A percentile compares a stretch with the other conserved stretches of the same genome.
These are phyloP conservation scores for Matsumurasca onukii DNA, from an alignment of 1,140 invertebrate genomes.

Conservation along the genomic window DNA sequence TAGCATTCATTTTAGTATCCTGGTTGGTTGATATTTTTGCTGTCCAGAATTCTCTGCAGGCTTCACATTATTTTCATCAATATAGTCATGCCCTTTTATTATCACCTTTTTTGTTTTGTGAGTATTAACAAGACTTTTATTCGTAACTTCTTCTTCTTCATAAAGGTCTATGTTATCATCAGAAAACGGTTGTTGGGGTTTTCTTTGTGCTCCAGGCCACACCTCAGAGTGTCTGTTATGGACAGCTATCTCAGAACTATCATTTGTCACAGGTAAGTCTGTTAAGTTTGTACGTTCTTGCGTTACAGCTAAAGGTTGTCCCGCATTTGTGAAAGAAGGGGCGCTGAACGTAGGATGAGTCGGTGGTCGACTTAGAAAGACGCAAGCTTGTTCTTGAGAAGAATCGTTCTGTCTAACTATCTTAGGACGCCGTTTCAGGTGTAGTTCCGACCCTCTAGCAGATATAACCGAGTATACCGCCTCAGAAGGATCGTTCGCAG, in stretches of 20 bases:
- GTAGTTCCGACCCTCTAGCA: neutral
- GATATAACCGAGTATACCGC: neutral
- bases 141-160: no score
- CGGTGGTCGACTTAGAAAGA: neutral
- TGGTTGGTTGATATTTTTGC: no score
- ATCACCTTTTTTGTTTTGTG: no score
- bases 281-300: neutral
- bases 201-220: no score
- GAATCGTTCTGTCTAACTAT: neutral
- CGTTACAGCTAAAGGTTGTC: neutral
- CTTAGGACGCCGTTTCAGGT: neutral
- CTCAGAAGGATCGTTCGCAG: neutral
- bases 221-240: neutral
- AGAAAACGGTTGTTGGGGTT: no score
- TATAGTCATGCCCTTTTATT: no score
- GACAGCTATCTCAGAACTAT: neutral
- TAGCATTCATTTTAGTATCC: no score
- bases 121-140: no score
- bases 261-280: neutral
- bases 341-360: neutral
- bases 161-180: no score
- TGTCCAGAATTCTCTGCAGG: no score
- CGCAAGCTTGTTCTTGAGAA: slow-evolving; percentile 1
- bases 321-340: neutral
- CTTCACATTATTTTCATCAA: no score